Evolutionary conservation across 1,140 invertebrate genomes (phyloP).

Genomic region (Aradophagus sp.): DNA sequence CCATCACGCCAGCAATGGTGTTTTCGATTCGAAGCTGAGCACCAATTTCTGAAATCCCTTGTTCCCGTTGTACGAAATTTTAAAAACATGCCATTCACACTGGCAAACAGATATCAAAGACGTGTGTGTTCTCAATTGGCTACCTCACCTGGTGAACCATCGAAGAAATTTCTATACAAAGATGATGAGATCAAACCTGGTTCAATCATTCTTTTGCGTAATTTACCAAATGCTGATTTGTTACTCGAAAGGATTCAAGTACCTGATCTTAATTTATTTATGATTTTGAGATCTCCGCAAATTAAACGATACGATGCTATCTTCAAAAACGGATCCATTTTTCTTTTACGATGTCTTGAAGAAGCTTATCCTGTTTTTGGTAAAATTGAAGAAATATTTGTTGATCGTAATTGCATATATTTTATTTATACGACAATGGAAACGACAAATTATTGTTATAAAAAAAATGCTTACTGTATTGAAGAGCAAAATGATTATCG

Average conservation of each 20-base stretch:
- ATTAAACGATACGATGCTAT: slow-evolving; percentile 15
- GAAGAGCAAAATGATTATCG: neutral
- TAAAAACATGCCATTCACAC: slow-evolving; percentile 23
- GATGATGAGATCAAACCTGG: slow-evolving; percentile 34
- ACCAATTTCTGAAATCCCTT: slow-evolving; percentile 18
- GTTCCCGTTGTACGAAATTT: slow-evolving; percentile 26
- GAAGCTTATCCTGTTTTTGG: slow-evolving; percentile 13
- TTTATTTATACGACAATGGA: slow-evolving; percentile 7
- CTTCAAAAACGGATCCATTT: slow-evolving; percentile 8
- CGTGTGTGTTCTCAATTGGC: slow-evolving; percentile 9
- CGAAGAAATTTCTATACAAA: slow-evolving; percentile 42
- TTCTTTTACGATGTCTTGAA: slow-evolving; percentile 11
- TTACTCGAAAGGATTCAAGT: slow-evolving; percentile 17
- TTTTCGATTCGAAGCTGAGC: slow-evolving; percentile 28
- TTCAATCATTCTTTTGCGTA: slow-evolving; percentile 18
- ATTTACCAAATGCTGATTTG: slow-evolving; percentile 17
- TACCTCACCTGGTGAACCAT: slow-evolving; percentile 15
- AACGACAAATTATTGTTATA: slow-evolving; percentile 1
- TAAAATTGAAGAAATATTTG: slow-evolving; percentile 11
- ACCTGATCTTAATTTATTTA: slow-evolving; percentile 1
- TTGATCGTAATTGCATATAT: neutral
- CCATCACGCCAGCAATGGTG: slow-evolving; percentile 41
- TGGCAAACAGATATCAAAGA: slow-evolving; percentile 14
- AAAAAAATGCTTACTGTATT: slow-evolving; percentile 3
- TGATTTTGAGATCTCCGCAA: slow-evolving; percentile 25